Percentiles rank a stretch among this genome's conserved stretches.
Evolutionary conservation across 2,113 vertebrate genomes (phyloP).

Genomic region (Urocitellus parryii): DNA sequence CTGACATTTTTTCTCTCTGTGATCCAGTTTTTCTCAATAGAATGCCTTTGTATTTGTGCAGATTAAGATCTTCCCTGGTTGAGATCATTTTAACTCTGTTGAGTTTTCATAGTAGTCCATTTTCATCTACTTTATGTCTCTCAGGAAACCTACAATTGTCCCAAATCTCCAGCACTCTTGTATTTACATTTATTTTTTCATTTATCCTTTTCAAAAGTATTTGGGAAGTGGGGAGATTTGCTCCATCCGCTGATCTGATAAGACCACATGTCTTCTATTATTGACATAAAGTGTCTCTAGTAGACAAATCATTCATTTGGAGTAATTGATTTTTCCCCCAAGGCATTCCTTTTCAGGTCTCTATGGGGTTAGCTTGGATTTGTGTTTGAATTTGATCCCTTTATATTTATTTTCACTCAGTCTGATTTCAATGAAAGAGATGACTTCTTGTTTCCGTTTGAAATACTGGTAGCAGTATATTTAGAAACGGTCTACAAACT

Average conservation of each 20-base stretch:
- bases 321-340: constrained; percentile 36
- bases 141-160: neutral
- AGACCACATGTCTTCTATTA: neutral
- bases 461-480: neutral
- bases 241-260: neutral
- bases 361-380: neutral
- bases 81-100: neutral
- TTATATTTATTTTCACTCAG: constrained; percentile 47
- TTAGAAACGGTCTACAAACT: constrained; percentile 38
- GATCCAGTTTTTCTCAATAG: neutral
- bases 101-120: neutral
- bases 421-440: constrained; percentile 33
- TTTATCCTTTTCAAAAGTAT: neutral
- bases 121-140: neutral
- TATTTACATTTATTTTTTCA: constrained; percentile 22
- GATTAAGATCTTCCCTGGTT: neutral
- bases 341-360: constrained; percentile 22
- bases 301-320: constrained; percentile 22
- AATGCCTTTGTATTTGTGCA: neutral
- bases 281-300: neutral
- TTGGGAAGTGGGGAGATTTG: neutral
- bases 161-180: neutral
- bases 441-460: constrained; percentile 18
- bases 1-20: neutral
- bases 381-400: constrained; percentile 8